Conservation (phyloP, 1,140 invertebrate genomes). For the Drosophila bocki region DNA sequence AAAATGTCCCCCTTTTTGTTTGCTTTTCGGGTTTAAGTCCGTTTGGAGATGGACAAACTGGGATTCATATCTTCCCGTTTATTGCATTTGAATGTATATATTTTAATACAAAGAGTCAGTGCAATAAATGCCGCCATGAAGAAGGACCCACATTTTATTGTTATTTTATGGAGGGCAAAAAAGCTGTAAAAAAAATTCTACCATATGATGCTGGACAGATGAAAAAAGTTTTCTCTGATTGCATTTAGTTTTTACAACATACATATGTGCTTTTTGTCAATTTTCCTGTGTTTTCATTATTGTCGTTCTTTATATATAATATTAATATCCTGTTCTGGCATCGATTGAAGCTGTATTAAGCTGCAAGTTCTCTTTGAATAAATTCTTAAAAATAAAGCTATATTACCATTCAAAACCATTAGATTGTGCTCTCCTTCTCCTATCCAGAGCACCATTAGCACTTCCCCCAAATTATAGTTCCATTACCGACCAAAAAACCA, state of each 20-base stretch:
- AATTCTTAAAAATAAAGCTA: not conserved
- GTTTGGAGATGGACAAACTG: slow-evolving; percentile 43
- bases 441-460: slow-evolving; percentile 1
- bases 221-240: slow-evolving; percentile 51
- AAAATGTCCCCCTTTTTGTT: slow-evolving; percentile 15
- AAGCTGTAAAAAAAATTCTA: slow-evolving; percentile 24
- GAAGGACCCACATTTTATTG: slow-evolving; percentile 51
- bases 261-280: slow-evolving; percentile 14
- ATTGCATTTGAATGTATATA: slow-evolving; percentile 64
- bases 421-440: not conserved
- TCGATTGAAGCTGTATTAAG: not conserved
- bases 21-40: slow-evolving; percentile 14
- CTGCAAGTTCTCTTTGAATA: not conserved
- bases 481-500: slow-evolving; percentile 18
- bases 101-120: slow-evolving; percentile 43
- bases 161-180: slow-evolving; percentile 29
- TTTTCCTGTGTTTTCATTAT: not conserved
- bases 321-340: no score
- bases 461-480: slow-evolving; percentile 13
- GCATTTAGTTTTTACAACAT: slow-evolving; percentile 52
- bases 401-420: not conserved
- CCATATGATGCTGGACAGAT: slow-evolving; percentile 40
- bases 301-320: not conserved
- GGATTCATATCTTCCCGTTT: slow-evolving; percentile 60
- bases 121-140: slow-evolving; percentile 39